phyloP scores from a whole-genome alignment of 2,888 invertebrate species.

The Sinelater perroti region DNA sequence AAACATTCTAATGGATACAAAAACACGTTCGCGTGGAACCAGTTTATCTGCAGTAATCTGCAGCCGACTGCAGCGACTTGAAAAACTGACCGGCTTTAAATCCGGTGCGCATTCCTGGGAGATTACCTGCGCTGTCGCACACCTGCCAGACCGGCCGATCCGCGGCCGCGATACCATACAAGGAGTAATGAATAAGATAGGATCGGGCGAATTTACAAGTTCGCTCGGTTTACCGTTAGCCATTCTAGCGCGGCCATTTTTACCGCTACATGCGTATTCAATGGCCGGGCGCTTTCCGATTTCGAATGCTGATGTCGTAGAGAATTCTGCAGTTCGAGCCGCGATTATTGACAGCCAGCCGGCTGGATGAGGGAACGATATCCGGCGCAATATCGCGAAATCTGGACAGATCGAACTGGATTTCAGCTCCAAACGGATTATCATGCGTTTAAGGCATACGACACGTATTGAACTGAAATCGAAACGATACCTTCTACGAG shows the following conservation, averaged over 20 bases:
- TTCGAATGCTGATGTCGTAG: no score
- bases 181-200: conserved; percentile 31
- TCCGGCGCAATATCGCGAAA: no score
- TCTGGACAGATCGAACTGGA: no score
- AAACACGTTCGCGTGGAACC: conserved; percentile 25
- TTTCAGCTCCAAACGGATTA: no score
- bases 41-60: conserved; percentile 33
- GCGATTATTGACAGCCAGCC: no score
- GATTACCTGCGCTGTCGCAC: conserved; percentile 32
- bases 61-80: conserved; percentile 22
- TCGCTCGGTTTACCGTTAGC: conserved; percentile 29
- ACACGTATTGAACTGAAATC: no score
- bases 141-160: conserved; percentile 39
- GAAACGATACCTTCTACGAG: no score
- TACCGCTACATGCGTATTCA: conserved; percentile 27
- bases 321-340: no score
- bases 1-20: conserved; percentile 26
- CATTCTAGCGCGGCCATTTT: conserved; percentile 29
- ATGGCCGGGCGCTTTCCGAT: conserved; percentile 2
- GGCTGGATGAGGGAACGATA: no score
- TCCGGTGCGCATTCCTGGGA: conserved; percentile 38
- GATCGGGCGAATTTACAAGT: conserved; percentile 27
- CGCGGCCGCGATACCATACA: conserved; percentile 32
- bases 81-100: conserved; percentile 40
- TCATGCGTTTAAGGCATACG: no score